Conservation (phyloP, 2,888 invertebrate species). For the Mythimna loreyi region DNA sequence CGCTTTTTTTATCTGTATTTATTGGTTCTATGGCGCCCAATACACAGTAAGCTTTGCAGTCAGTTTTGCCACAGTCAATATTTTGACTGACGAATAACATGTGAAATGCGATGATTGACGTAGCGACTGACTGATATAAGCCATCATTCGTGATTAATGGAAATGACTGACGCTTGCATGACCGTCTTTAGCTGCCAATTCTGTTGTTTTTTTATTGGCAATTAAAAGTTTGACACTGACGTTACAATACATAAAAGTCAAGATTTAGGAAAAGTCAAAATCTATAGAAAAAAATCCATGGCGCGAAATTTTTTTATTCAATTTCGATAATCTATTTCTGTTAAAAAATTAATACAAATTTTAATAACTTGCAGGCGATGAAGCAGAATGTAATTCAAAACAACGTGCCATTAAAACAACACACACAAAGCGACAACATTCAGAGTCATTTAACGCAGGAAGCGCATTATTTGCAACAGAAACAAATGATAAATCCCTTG, state of each 20-base stretch:
- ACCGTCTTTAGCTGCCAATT: too few relatives aligned
- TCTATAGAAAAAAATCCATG: background rate
- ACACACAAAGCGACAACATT: conserved; percentile 87
- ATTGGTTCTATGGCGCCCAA: too few relatives aligned
- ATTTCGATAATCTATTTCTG: background rate
- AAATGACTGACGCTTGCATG: too few relatives aligned
- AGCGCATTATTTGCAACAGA: conserved; percentile 89
- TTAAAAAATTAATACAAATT: conserved; percentile 1
- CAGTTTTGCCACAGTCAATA: too few relatives aligned
- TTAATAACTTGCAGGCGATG: conserved; percentile 77
- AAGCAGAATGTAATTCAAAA: conserved; percentile 89
- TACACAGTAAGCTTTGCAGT: too few relatives aligned
- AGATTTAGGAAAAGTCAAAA: background rate
- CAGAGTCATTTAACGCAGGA: conserved; percentile 88
- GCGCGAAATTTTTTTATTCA: conserved; percentile 34
- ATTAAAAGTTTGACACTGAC: conserved; percentile 2
- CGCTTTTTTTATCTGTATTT: background rate
- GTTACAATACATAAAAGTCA: background rate
- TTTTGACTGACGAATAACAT: too few relatives aligned
- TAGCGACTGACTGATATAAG: too few relatives aligned
- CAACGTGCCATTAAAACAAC: conserved; percentile 89
- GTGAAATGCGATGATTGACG: too few relatives aligned
- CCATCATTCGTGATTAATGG: too few relatives aligned
- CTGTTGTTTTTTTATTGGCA: background rate
- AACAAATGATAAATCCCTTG: conserved; percentile 88